Percentiles rank a stretch among this genome's conserved stretches.
phyloP scores from a whole-genome alignment of 2,797 vertebrate species.

The Chelidonichthys spinosus region DNA sequence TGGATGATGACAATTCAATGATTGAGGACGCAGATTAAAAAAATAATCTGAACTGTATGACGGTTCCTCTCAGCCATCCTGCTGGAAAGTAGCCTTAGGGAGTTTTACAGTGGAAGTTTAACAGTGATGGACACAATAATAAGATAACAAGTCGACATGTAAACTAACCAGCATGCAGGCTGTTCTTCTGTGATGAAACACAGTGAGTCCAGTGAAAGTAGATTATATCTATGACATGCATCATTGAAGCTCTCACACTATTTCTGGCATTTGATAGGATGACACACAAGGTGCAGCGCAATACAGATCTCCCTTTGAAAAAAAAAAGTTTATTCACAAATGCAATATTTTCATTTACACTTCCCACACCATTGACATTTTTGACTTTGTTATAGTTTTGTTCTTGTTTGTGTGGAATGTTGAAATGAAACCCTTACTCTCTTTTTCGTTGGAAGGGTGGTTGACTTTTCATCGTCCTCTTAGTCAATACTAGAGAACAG shows the following conservation, averaged over 20 bases:
- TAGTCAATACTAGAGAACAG: slow-evolving; percentile 22
- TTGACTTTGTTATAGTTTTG: background rate
- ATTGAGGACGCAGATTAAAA: too few species aligned
- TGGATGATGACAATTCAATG: too few species aligned
- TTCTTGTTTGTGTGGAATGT: background rate
- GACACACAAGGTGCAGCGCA: too few species aligned
- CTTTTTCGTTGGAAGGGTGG: slow-evolving; percentile 20
- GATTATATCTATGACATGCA: background rate
- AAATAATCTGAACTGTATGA: too few species aligned
- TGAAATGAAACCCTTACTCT: slow-evolving; percentile 38
- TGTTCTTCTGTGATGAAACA: background rate
- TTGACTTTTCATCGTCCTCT: background rate
- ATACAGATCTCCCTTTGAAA: background rate
- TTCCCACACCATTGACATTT: background rate
- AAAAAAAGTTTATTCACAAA: background rate
- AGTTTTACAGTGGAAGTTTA: background rate
- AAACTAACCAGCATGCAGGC: background rate
- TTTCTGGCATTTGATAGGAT: background rate
- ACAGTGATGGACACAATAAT: background rate
- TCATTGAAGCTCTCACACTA: background rate
- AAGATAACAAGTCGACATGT: background rate
- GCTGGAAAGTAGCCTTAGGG: background rate
- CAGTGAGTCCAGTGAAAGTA: background rate
- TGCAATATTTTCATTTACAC: background rate
- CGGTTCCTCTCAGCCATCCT: background rate